Base-by-base conservation (phyloP, 2,888 invertebrate genomes). In the Caenorhabditis zanzibari region DNA sequence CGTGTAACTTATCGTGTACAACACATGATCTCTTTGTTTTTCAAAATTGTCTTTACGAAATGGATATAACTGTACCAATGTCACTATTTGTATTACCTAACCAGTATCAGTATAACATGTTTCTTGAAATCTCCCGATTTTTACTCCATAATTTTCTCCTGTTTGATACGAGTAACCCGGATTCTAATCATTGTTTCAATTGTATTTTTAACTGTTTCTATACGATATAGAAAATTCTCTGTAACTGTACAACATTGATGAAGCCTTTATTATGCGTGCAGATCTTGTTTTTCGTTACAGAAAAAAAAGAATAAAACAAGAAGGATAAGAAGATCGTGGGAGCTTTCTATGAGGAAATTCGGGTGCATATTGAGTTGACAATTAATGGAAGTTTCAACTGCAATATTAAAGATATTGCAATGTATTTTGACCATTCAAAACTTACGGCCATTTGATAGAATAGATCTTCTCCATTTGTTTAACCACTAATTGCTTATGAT, bases 111-210 rank as follows among this genome's bases (percentile, higher is more conserved):
- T 58, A 44, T 16, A 10, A 12, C 10, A 38, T 12, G 12, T 16
- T 24, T 44, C 28, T 19, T 38, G 38, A 26, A 54, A 24, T 52
- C 14, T 56, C 56, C 56, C 41, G 3, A 24, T 4, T 14, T 69
- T 69, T 41, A 38, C n/a, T 41, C 19, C 72, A 72, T 72, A 72
- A 72, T 72, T 72, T 32, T 72, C 72, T 63, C 26, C 28, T 22
- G 59, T 38, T 38, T 12, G 10, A 38, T 38, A 38, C 38, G 38
- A 38, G 12, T 38, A 38, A 24, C 7, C 10, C n/a, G 10, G 38
- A 19, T 6, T 63, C 49, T 49, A 49, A 49, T 22, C 49, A 12
- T 49, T 49, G n/a, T 49, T 2, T 49, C 2, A 49, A 49, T 49
- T 32, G 24, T 58, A 28, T n/a, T 35, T 32, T 35, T 35, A 32